These are phyloP conservation scores for Heterotis niloticus DNA, from an alignment of 2,113 vertebrate genomes.

Conservation along the genomic window DNA sequence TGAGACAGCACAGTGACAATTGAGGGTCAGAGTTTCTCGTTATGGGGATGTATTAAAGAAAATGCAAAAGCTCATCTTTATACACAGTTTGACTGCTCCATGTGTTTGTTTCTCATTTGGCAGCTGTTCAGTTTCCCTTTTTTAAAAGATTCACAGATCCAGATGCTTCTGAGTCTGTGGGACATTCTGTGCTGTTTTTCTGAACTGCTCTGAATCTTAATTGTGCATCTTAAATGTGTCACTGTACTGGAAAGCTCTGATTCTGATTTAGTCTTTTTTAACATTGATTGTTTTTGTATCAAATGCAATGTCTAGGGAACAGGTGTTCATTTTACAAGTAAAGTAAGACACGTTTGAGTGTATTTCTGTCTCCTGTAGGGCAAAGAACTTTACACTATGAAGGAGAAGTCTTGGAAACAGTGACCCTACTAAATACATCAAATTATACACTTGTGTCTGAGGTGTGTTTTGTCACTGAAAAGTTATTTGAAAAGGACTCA, in stretches of 20 bases:
- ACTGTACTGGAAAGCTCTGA: too few relatives aligned
- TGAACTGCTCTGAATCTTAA: too few relatives aligned
- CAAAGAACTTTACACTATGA: slow-evolving; percentile 90
- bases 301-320: neutral
- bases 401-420: slow-evolving; percentile 84
- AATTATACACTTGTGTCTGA: slow-evolving; percentile 77
- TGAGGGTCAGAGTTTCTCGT: too few relatives aligned
- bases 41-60: too few relatives aligned
- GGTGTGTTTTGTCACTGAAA: slow-evolving; percentile 59
- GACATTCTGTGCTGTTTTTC: neutral
- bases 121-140: neutral
- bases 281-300: too few relatives aligned
- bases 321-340: neutral
- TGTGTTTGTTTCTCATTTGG: neutral
- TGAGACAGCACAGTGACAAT: neutral
- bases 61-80: slow-evolving; percentile 1
- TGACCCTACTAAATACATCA: slow-evolving; percentile 89
- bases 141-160: neutral
- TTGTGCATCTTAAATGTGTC: too few relatives aligned
- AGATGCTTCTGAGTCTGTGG: neutral
- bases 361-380: slow-evolving; percentile 64
- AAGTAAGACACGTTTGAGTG: neutral
- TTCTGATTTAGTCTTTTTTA: too few relatives aligned
- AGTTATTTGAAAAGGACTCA: neutral
- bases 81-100: neutral